phyloP scores from a whole-genome alignment of 2,113 vertebrate species.

The Panurus biarmicus region DNA sequence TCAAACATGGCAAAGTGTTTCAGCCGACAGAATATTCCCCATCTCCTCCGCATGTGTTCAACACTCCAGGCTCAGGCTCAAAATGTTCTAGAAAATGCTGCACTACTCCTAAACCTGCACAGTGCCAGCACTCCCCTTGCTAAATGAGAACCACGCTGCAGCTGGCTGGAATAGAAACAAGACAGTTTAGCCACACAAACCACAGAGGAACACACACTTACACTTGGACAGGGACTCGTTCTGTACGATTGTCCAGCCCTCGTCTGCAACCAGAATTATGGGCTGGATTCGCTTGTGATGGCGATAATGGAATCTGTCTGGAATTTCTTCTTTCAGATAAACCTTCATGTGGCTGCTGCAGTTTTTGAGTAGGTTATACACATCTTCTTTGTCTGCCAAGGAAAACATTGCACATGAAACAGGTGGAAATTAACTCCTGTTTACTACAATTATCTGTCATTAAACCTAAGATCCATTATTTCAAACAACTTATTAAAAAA shows the following conservation, averaged over 20 bases:
- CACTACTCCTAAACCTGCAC: neutral
- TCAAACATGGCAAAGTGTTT: neutral
- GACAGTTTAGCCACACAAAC: neutral
- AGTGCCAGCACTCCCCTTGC: neutral
- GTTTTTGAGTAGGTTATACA: constrained; percentile 72
- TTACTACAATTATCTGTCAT: neutral
- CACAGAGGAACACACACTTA: constrained; percentile 56
- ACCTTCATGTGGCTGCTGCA: constrained; percentile 81
- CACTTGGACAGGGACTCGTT: constrained; percentile 67
- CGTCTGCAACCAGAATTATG: constrained; percentile 88
- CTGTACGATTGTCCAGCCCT: constrained; percentile 91
- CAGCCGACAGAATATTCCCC: neutral
- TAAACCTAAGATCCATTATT: neutral
- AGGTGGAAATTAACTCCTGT: neutral
- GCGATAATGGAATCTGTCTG: constrained; percentile 84
- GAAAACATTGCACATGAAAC: neutral
- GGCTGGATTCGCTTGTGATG: constrained; percentile 81
- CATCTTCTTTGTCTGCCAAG: constrained; percentile 61
- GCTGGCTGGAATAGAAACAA: neutral
- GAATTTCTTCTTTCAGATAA: constrained; percentile 85
- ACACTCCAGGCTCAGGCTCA: neutral
- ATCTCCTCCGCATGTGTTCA: neutral
- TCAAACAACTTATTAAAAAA: neutral
- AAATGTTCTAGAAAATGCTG: neutral
- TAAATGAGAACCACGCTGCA: neutral